Evolutionary conservation across 30 jellyfish, hydroid and myxozoan species (phyloP).

Genomic region (Pseudorhiza aurosa): DNA sequence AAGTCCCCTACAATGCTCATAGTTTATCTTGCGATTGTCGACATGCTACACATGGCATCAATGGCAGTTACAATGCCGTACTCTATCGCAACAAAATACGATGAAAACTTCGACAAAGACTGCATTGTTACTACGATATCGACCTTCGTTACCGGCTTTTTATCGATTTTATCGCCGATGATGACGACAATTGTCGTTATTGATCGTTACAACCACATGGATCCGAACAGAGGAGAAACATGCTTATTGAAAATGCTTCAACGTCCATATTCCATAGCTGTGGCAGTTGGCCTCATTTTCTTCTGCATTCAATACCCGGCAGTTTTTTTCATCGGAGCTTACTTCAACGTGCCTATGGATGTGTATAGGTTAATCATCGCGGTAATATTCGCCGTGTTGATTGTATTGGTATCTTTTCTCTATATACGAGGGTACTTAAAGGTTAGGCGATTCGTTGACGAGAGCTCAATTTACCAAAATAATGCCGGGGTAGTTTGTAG

Average conservation of each 20-base stretch:
- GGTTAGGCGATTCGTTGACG: not conserved
- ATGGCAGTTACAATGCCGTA: not conserved
- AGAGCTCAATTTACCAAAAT: conserved; percentile 12
- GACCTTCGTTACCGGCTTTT: not conserved
- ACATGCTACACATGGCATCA: not conserved
- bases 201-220: conserved; percentile 26
- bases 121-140: not conserved
- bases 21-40: not conserved
- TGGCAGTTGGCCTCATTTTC: not conserved
- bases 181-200: conserved; percentile 1
- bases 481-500: conserved; percentile 1
- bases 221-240: not conserved
- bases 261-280: not conserved
- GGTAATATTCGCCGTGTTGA: not conserved
- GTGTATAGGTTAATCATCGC: not conserved
- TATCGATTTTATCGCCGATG: not conserved
- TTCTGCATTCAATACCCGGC: not conserved
- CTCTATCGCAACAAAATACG: not conserved
- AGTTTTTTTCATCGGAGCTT: not conserved
- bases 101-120: not conserved
- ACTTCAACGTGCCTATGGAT: not conserved
- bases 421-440: conserved; percentile 13
- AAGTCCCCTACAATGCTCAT: not conserved
- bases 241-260: not conserved
- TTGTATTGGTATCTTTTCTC: not conserved